Evolutionary conservation across 2,888 invertebrate species (phyloP), one percentile per base, ranked within the genome.

Genomic region (Hirtodrosophila duncani): DNA sequence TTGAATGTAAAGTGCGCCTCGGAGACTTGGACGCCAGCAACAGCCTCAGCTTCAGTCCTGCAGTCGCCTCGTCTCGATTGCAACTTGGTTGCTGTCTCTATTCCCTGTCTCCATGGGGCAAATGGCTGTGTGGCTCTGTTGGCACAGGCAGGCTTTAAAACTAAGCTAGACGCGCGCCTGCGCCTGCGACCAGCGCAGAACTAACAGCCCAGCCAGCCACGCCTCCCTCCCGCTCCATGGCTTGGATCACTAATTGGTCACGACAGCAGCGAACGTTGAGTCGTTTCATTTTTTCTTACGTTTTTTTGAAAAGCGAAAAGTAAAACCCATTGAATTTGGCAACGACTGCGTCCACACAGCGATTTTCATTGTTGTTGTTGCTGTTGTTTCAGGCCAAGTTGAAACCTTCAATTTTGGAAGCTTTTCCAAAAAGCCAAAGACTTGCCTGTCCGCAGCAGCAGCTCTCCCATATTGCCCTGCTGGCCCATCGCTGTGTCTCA

Each of bases 311-410:
- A 67, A 72, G 65, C 80, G 65, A 72, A 72, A 72, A 72, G 72
- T 77, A 72, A 72, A 72, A 80, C 63, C 72, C 80, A 72, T 72
- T 72, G 72, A 72, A 80, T 72, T 72, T 72, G 72, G 80, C 72
- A 72, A 72, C 56, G 39, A 48, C 27, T 51, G 52, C 59, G 69
- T 33, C 63, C 49, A 48, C 20, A 49, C 63, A 53, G 63, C 63
- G 26, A 57, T 44, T 66, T 39, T 57, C 29, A 31, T 66, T 38
- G 10, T 27, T 31, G 30, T 34, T 30, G 26, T 37, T 38, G 31
- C 41, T 11, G 71, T 39, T 53, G 31, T 51, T 30, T 45, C 45
- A 41, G 44, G 42, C 44, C 61, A 52, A 7, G 52, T 45, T 62
- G 65, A 79, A 79, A 80, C 72, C 72, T 72, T 72, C 77, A 80